Percentiles rank a stretch among this genome's conserved stretches.
phyloP scores from a whole-genome alignment of 2,113 vertebrate genomes.

The Clarias magur region DNA sequence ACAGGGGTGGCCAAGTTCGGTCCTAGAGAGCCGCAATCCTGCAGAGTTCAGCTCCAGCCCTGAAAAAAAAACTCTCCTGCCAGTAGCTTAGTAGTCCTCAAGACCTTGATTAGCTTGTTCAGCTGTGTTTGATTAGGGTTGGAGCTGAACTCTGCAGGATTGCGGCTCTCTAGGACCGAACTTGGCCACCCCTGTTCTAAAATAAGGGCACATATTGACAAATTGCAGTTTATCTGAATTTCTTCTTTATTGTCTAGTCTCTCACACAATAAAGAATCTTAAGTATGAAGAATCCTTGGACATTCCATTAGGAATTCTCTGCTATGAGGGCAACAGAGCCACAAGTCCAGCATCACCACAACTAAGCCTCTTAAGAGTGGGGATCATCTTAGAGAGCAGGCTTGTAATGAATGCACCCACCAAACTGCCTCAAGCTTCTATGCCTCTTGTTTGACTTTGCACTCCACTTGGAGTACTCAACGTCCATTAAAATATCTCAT shows the following conservation, averaged over 20 bases:
- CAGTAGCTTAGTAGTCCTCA: no score
- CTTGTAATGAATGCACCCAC: constrained; percentile 26
- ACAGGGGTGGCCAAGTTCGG: no score
- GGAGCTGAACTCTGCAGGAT: no score
- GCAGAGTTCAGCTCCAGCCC: no score
- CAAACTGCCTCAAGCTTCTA: constrained; percentile 28
- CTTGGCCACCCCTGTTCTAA: no score
- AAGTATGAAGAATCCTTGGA: not conserved
- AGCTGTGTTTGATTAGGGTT: no score
- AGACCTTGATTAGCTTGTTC: no score
- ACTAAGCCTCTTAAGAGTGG: not conserved
- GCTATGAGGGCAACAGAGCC: not conserved
- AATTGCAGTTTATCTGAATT: no score
- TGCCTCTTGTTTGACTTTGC: constrained; percentile 36
- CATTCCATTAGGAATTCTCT: constrained; percentile 4
- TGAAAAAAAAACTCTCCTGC: no score
- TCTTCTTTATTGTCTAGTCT: not conserved
- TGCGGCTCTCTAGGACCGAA: no score
- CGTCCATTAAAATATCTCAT: constrained; percentile 32
- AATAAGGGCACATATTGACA: no score
- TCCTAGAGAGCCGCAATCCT: no score
- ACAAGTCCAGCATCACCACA: not conserved
- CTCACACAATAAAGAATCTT: not conserved
- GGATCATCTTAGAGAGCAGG: constrained; percentile 23
- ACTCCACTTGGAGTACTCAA: constrained; percentile 29